A percentile compares a stretch with the other conserved stretches of the same genome.
These are phyloP conservation scores for Matsumyia berberina DNA, from an alignment of 2,888 invertebrate genomes.

Conservation along the genomic window DNA sequence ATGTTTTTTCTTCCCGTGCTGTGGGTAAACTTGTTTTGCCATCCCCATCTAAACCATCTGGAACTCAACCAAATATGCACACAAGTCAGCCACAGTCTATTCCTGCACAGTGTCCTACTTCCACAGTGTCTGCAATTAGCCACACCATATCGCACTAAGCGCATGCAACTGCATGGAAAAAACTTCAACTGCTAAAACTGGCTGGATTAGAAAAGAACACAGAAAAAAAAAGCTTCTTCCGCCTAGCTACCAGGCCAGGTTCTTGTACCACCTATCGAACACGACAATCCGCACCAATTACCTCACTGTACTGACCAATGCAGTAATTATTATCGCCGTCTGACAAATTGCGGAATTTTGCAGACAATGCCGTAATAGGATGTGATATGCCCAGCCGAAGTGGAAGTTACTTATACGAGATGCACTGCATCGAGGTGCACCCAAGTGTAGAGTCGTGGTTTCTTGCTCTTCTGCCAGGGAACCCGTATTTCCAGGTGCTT, in stretches of 20 bases:
- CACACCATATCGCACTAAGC: slow-evolving; percentile 18
- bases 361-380: slow-evolving; percentile 75
- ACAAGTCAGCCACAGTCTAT: background rate
- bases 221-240: slow-evolving; percentile 43
- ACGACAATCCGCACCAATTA: slow-evolving; percentile 71
- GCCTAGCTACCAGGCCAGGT: slow-evolving; percentile 37
- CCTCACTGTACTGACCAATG: slow-evolving; percentile 66
- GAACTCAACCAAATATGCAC: too few species aligned
- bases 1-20: too few species aligned
- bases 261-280: slow-evolving; percentile 59
- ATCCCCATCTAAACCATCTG: too few species aligned
- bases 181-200: background rate
- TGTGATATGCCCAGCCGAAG: slow-evolving; percentile 68
- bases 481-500: slow-evolving; percentile 73
- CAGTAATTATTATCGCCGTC: slow-evolving; percentile 72
- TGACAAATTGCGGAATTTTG: slow-evolving; percentile 75
- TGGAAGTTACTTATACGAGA: slow-evolving; percentile 68
- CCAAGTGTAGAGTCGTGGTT: slow-evolving; percentile 67
- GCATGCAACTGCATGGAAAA: slow-evolving; percentile 14
- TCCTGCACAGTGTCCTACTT: slow-evolving; percentile 17
- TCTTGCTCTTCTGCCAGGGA: slow-evolving; percentile 58
- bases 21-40: too few species aligned
- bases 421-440: slow-evolving; percentile 55
- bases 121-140: slow-evolving; percentile 5
- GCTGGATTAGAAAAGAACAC: slow-evolving; percentile 15